phyloP scores from a whole-genome alignment of 2,113 vertebrate genomes.

The Toxostoma redivivum region DNA sequence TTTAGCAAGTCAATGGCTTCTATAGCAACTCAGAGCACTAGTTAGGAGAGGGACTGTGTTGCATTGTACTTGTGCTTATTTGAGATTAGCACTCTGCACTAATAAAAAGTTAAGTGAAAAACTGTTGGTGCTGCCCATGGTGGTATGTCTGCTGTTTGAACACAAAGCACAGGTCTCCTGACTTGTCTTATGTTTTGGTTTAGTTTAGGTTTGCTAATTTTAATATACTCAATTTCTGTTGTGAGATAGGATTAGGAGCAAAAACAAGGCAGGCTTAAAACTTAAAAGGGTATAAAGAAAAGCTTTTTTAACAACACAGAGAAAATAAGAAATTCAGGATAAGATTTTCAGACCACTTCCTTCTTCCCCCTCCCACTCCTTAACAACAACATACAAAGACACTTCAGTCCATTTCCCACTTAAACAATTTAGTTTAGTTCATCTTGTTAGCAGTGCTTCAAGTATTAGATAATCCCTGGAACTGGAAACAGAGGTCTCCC shows the following conservation, averaged over 20 bases:
- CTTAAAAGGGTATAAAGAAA: no score
- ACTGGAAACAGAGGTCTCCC: neutral
- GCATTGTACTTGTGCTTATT: neutral
- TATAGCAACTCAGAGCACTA: neutral
- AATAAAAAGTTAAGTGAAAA: neutral
- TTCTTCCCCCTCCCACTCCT: no score
- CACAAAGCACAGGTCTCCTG: neutral
- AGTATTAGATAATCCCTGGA: neutral
- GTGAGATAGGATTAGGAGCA: no score
- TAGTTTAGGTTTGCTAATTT: no score
- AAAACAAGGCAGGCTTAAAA: no score
- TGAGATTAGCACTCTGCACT: neutral
- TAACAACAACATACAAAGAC: no score
- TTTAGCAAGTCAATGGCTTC: neutral
- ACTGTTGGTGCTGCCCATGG: neutral
- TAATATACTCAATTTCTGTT: no score
- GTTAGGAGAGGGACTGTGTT: neutral
- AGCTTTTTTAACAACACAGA: no score
- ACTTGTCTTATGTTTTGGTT: neutral
- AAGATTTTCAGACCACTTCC: no score
- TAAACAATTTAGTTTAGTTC: no score
- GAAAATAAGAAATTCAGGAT: no score
- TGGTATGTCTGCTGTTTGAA: neutral
- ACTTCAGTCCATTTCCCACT: no score
- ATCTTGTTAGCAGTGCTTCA: neutral